phyloP scores from a whole-genome alignment of 2,888 invertebrate genomes.

The Cantharis flavilabris region DNA sequence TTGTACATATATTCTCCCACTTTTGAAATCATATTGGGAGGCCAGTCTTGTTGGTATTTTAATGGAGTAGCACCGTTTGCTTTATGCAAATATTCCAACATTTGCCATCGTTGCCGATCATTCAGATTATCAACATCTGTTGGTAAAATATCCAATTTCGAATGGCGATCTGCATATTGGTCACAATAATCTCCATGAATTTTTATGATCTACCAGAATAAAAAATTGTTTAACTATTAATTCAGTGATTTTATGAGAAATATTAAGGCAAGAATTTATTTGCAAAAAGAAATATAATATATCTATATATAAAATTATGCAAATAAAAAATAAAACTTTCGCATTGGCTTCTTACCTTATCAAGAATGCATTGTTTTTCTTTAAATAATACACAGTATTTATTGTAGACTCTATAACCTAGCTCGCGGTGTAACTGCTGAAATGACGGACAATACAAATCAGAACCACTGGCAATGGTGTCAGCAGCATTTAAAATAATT shows the following conservation, averaged over 20 bases:
- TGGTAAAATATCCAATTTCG: slow-evolving; percentile 41
- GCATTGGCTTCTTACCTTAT: slow-evolving; percentile 60
- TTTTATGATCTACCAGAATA: slow-evolving; percentile 35
- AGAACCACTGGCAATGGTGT: slow-evolving; percentile 73
- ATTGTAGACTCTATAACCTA: slow-evolving; percentile 72
- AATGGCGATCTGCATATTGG: slow-evolving; percentile 41
- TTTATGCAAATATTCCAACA: slow-evolving; percentile 59
- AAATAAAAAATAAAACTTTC: too few species aligned
- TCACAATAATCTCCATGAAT: slow-evolving; percentile 50
- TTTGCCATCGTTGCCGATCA: slow-evolving; percentile 75
- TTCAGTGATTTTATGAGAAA: not conserved
- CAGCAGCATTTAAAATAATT: slow-evolving; percentile 71
- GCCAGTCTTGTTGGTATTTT: slow-evolving; percentile 66
- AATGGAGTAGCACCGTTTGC: slow-evolving; percentile 44
- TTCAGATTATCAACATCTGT: slow-evolving; percentile 52
- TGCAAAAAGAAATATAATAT: too few species aligned
- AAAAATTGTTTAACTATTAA: slow-evolving; percentile 11
- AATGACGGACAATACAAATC: slow-evolving; percentile 79
- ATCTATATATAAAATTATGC: too few species aligned
- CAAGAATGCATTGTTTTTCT: slow-evolving; percentile 66
- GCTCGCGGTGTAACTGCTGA: slow-evolving; percentile 64
- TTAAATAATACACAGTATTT: slow-evolving; percentile 70
- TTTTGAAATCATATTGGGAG: slow-evolving; percentile 62
- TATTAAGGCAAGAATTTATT: too few species aligned
- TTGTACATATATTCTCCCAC: slow-evolving; percentile 87